Conservation (phyloP, 2,888 invertebrate genomes). For the Metalampra italica region DNA sequence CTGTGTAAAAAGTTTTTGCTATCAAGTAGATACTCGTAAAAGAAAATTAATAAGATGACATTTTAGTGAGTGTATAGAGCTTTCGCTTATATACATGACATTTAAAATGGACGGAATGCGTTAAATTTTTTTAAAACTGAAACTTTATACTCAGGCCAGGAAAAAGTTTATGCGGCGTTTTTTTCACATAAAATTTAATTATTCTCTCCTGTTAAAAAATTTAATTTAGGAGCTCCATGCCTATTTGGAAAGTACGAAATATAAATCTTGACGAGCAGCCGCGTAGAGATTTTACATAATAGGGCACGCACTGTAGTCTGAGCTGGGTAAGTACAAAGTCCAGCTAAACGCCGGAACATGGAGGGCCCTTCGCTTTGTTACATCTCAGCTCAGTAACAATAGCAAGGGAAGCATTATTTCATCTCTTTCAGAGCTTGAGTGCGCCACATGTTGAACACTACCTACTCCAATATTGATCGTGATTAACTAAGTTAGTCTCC, state of each 20-base stretch:
- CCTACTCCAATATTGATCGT: too few relatives aligned
- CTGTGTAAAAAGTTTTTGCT: slow-evolving; percentile 3
- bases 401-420: slow-evolving; percentile 52
- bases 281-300: not conserved
- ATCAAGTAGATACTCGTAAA: not conserved
- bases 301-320: not conserved
- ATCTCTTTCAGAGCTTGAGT: slow-evolving; percentile 8
- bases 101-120: too few relatives aligned
- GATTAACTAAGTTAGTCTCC: too few relatives aligned
- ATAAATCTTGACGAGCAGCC: not conserved
- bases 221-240: not conserved
- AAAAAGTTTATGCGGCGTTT: not conserved
- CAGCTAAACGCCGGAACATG: slow-evolving; percentile 58
- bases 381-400: slow-evolving; percentile 36
- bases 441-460: not conserved
- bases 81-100: too few relatives aligned
- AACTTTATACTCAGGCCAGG: not conserved
- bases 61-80: not conserved
- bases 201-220: too few relatives aligned
- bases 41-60: not conserved
- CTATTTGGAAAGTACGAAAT: not conserved
- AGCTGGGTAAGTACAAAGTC: slow-evolving; percentile 35
- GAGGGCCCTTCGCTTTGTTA: slow-evolving; percentile 56
- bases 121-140: too few relatives aligned
- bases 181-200: too few relatives aligned